Evolutionary conservation across 2,888 invertebrate species (phyloP), one percentile per base, ranked within the genome.

Genomic region (Agrypnus murinus): DNA sequence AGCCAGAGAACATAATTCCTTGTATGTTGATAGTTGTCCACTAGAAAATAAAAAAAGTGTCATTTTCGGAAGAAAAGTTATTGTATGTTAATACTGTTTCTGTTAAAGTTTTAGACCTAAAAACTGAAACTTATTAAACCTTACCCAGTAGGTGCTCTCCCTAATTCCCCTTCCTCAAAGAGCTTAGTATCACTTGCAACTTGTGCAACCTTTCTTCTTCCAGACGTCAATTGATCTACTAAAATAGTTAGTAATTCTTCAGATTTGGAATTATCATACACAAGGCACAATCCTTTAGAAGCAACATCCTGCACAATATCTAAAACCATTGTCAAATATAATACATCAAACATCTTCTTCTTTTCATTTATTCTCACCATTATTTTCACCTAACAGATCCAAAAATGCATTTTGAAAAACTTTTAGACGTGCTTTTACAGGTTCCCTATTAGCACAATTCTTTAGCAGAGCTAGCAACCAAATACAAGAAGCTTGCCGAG

Each of bases 301-400:
- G 97, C 95, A 1, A 96, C 93, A 84, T 97, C 97, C 87, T 97
- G 97, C 0, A 97, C 94, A 77, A 97, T 92, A 81, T 97, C 97
- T 96, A 82, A 60, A 83, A 68, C 60, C 72, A 43, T 36, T 9
- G 2, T n/a, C 17, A 53, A 9, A 6, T 53, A n/a, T n/a, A n/a
- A n/a, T n/a, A n/a, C n/a, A n/a, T n/a, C n/a, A n/a, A n/a, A n/a
- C n/a, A n/a, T n/a, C n/a, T n/a, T n/a, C n/a, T n/a, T n/a, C 6
- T 65, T 38, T 14, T 25, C 10, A 43, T 7, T 31, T 5, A 58
- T 75, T 79, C 88, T 84, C 86, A 96, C 96, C 96, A 84, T 94
- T 97, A 82, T 93, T 95, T 82, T 97, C 97, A 0, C 94, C 93
- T 2, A 98, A 87, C 71, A 95, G 90, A 80, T 93, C 92, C 88